phyloP scores from a whole-genome alignment of 2,797 vertebrate species.

The Bovichtus diacanthus region DNA sequence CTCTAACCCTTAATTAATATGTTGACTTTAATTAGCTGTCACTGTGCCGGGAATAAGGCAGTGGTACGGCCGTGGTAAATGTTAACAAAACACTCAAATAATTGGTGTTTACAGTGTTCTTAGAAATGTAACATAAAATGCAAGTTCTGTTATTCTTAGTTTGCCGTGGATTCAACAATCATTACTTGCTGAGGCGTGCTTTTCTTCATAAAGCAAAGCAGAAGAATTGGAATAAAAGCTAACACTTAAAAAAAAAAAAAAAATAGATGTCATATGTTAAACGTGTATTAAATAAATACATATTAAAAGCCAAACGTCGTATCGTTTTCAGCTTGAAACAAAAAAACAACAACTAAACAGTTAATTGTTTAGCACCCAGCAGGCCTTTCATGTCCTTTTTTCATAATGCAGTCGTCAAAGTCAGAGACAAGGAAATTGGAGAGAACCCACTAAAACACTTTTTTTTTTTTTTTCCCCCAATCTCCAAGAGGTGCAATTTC shows the following conservation, averaged over 20 bases:
- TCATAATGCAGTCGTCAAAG: conserved; percentile 46
- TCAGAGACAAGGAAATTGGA: conserved; percentile 45
- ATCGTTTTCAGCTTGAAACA: conserved; percentile 13
- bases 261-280: neutral
- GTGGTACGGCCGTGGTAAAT: conserved; percentile 6
- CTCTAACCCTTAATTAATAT: conserved; percentile 51
- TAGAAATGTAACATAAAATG: conserved; percentile 2
- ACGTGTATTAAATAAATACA: neutral
- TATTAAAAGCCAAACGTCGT: neutral
- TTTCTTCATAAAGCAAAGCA: neutral
- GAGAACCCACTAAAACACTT: conserved; percentile 36
- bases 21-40: conserved; percentile 62
- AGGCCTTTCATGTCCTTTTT: conserved; percentile 34
- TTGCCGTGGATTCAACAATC: conserved; percentile 1
- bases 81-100: conserved; percentile 12
- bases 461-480: conserved; percentile 47
- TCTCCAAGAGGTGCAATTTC: conserved; percentile 43
- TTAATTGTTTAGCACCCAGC: conserved; percentile 32
- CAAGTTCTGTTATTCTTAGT: neutral
- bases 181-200: too few relatives aligned
- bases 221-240: neutral
- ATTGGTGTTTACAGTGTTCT: neutral
- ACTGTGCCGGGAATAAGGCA: conserved; percentile 27
- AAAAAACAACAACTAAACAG: conserved; percentile 21
- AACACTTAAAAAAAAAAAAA: neutral